phyloP scores from a whole-genome alignment of 1,140 invertebrate genomes.

The Drosophila teissieri region DNA sequence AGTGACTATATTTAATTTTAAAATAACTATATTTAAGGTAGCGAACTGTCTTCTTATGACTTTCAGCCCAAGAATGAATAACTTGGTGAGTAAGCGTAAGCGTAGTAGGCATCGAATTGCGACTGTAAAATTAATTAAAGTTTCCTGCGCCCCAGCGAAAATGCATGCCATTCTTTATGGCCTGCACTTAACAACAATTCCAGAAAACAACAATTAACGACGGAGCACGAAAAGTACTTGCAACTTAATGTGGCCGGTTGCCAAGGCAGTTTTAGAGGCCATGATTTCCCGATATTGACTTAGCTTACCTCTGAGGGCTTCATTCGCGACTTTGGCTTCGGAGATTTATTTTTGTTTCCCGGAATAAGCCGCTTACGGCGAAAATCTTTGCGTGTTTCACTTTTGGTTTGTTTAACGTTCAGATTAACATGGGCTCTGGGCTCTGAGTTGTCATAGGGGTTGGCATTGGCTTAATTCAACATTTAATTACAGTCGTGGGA shows the following conservation, averaged over 20 bases:
- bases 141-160: conserved; percentile 29
- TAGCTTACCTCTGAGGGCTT: conserved; percentile 38
- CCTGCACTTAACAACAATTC: conserved; percentile 27
- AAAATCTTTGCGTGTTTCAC: conserved; percentile 75
- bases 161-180: conserved; percentile 36
- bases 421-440: conserved; percentile 68
- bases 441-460: conserved; percentile 71
- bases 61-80: background rate
- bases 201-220: conserved; percentile 46
- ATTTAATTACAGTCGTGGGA: conserved; percentile 61
- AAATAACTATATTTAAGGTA: too few relatives aligned
- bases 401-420: conserved; percentile 71
- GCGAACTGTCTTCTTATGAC: background rate
- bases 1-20: too few relatives aligned
- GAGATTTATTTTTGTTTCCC: conserved; percentile 49
- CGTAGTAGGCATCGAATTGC: conserved; percentile 29
- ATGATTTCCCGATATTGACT: conserved; percentile 48
- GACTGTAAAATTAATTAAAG: conserved; percentile 53
- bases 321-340: conserved; percentile 29
- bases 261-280: conserved; percentile 21
- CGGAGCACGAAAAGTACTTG: background rate
- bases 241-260: conserved; percentile 35
- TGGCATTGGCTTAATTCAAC: conserved; percentile 27
- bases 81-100: conserved; percentile 4
- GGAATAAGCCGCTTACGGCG: conserved; percentile 65